Base-by-base conservation (phyloP, 2,113 vertebrate genomes). In the Odontophorus gujanensis region DNA sequence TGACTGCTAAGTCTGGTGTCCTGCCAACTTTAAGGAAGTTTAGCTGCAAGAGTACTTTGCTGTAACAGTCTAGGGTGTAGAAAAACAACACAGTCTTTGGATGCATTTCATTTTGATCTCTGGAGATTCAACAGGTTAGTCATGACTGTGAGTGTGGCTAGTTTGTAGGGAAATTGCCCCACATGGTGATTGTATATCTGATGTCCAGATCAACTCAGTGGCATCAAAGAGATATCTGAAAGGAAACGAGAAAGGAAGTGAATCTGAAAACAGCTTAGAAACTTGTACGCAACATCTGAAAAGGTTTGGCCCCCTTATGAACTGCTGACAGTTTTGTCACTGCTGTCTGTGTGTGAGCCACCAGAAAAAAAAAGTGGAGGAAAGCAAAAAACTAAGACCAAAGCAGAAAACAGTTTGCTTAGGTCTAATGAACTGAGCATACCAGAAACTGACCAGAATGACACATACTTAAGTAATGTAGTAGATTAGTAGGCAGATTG, bases 251-350 rank as follows among this genome's bases (percentile, higher is more conserved):
- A 94, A 79, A 97, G 95, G 97, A 98, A 97, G 76, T 87, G 71
- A 88, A 96, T 96, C 95, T 96, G 95, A 96, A 97, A 98, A 97
- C 96, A 97, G 96, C 92, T 67, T 91, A 95, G 90, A 93, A 91
- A 83, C 93, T 90, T 94, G 84, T 97, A 97, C 18, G n/a, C 87
- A 96, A 89, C 94, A 92, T 97, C 94, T 97, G 92, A 94, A 96
- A 95, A 88, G 90, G 68, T 96, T 97, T 97, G 95, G 85, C 81
- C 92, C 94, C 82, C 86, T 97, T 95, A 92, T 85, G 94, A 97
- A 94, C 96, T 96, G 93, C 94, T 97, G 92, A 96, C 75, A 94
- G 86, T 95, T 96, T 84, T 93, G 89, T 81, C 87, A 63, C 95
- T 96, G 96, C 94, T 95, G 79, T 95, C 92, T 75, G 58, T 78